Percentiles rank a stretch among this genome's conserved stretches.
phyloP scores from a whole-genome alignment of 53 echinoderm and acorn worm species.

The Mesocentrotus franciscanus region DNA sequence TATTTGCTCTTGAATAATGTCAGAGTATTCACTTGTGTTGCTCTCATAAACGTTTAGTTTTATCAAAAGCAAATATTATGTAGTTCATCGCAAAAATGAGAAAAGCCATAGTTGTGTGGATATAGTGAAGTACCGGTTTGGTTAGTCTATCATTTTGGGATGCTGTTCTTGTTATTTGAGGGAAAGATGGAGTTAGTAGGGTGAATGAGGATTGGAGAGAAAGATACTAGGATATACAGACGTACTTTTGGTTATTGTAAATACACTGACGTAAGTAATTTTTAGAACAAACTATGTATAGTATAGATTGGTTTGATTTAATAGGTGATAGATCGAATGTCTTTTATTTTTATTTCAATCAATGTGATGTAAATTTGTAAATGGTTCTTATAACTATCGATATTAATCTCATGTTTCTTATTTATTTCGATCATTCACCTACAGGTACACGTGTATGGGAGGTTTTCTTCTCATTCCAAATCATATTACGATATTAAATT shows the following conservation, averaged over 20 bases:
- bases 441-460: neutral
- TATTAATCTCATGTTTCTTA: constrained; percentile 42
- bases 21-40: neutral
- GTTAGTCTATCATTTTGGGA: neutral
- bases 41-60: neutral
- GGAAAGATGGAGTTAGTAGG: neutral
- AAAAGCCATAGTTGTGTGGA: neutral
- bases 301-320: constrained; percentile 25
- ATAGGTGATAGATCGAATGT: neutral
- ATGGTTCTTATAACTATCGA: constrained; percentile 16
- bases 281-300: constrained; percentile 2
- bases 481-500: neutral
- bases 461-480: neutral
- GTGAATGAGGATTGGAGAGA: neutral
- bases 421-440: constrained; percentile 42
- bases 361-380: constrained; percentile 55
- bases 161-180: neutral
- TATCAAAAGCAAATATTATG: neutral
- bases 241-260: neutral
- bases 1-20: neutral
- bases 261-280: constrained; percentile 8
- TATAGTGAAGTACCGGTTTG: neutral
- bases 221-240: neutral
- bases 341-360: constrained; percentile 19
- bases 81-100: neutral